Conservation (phyloP, 2,888 invertebrate genomes). For the Miltochrista miniata region DNA sequence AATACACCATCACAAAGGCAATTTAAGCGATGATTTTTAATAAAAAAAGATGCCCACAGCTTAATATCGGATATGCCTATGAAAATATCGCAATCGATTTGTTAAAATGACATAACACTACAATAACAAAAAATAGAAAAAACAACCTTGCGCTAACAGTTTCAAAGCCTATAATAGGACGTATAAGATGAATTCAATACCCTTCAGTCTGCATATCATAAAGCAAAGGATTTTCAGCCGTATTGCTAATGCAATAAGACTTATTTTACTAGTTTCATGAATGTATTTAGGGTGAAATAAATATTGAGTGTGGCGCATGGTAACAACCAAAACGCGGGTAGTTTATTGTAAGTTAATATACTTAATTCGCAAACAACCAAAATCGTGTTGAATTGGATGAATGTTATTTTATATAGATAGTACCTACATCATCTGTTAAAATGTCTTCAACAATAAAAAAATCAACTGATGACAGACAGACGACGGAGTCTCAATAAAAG, state of each 20-base stretch:
- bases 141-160: neutral
- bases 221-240: conserved; percentile 9
- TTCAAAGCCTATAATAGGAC: conserved; percentile 5
- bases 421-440: no score
- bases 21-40: conserved; percentile 76
- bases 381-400: no score
- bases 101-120: conserved; percentile 11
- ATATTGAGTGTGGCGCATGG: conserved; percentile 50
- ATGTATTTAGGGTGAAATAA: conserved; percentile 36
- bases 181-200: neutral
- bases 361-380: conserved; percentile 11
- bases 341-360: conserved; percentile 81
- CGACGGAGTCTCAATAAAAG: no score
- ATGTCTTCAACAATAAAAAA: no score
- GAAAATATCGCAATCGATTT: conserved; percentile 36
- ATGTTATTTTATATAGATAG: no score
- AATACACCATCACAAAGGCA: conserved; percentile 49
- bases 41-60: conserved; percentile 69
- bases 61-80: conserved; percentile 67
- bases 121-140: neutral
- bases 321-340: conserved; percentile 64
- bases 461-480: no score
- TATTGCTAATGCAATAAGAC: neutral
- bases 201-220: neutral
- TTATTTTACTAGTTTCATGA: conserved; percentile 6